phyloP scores from a whole-genome alignment of 2,113 vertebrate species.

The Blennius ocellaris region DNA sequence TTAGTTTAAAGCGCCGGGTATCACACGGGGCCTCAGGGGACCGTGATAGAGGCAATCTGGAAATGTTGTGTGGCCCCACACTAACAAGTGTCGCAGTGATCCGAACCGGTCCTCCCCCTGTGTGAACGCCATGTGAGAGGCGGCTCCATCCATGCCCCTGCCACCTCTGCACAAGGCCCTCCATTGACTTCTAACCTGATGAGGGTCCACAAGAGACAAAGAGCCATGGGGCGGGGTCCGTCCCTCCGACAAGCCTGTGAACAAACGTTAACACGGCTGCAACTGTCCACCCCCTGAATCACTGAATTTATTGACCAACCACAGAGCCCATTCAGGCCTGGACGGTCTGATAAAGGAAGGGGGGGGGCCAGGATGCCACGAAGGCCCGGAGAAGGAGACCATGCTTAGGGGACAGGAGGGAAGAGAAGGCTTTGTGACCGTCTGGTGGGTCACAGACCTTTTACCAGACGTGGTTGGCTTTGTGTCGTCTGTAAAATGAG shows the following conservation, averaged over 20 bases:
- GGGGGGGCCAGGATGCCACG: constrained; percentile 49
- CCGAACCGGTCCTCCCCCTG: constrained; percentile 73
- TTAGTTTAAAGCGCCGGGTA: constrained; percentile 62
- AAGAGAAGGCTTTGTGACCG: constrained; percentile 87
- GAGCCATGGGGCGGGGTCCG: constrained; percentile 82
- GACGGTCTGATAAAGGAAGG: constrained; percentile 68
- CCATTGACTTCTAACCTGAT: constrained; percentile 95
- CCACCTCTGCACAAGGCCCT: constrained; percentile 88
- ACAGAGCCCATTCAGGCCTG: constrained; percentile 90
- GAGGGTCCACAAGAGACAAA: constrained; percentile 91
- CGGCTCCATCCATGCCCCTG: constrained; percentile 83
- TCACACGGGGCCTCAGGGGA: constrained; percentile 40
- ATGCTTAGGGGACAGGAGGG: constrained; percentile 71
- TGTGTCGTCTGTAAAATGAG: constrained; percentile 91
- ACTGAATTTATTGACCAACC: constrained; percentile 97
- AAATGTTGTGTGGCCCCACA: constrained; percentile 64
- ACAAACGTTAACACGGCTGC: constrained; percentile 95
- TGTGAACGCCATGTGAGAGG: constrained; percentile 81
- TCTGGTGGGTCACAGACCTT: constrained; percentile 87
- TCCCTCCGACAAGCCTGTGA: constrained; percentile 91
- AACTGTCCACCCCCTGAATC: constrained; percentile 90
- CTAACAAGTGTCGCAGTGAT: constrained; percentile 81
- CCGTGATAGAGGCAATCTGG: constrained; percentile 21
- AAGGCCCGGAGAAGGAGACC: constrained; percentile 56
- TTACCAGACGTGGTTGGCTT: constrained; percentile 89